Evolutionary conservation across 2,113 vertebrate species (phyloP).

Genomic region (Cathartes aura): DNA sequence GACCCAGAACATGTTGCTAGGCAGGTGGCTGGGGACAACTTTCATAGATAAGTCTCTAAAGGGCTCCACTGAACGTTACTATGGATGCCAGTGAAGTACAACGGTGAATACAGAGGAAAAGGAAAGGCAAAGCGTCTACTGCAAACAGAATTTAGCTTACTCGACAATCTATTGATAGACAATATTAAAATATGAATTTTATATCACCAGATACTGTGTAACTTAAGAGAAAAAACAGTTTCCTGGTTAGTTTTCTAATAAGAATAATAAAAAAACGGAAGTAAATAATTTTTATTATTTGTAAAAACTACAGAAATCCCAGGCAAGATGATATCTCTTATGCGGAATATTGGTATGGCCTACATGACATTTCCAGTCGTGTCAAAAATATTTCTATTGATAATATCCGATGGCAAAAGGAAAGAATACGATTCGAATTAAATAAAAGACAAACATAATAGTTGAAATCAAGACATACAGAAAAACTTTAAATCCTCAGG

Average conservation of each 20-base stretch:
- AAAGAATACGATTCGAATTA: not conserved
- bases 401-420: not conserved
- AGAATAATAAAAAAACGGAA: not conserved
- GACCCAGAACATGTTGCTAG: conserved; percentile 67
- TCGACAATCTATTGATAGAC: not conserved
- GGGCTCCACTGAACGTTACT: conserved; percentile 51
- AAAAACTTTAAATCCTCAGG: not conserved
- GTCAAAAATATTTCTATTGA: not conserved
- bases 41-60: conserved; percentile 9
- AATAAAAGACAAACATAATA: not conserved
- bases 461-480: not conserved
- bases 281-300: not conserved
- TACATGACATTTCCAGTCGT: not conserved
- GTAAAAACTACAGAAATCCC: not conserved
- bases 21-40: conserved; percentile 53
- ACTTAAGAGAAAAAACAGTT: not conserved
- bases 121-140: not conserved
- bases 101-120: not conserved
- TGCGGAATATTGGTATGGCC: not conserved
- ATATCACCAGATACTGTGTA: not conserved
- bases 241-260: not conserved
- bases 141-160: not conserved
- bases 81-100: conserved; percentile 40
- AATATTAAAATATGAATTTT: not conserved
- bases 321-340: not conserved